A percentile compares a stretch with the other conserved stretches of the same genome.
Conservation (phyloP, 2,888 invertebrate species). For the Taphrorychus bicolor region DNA sequence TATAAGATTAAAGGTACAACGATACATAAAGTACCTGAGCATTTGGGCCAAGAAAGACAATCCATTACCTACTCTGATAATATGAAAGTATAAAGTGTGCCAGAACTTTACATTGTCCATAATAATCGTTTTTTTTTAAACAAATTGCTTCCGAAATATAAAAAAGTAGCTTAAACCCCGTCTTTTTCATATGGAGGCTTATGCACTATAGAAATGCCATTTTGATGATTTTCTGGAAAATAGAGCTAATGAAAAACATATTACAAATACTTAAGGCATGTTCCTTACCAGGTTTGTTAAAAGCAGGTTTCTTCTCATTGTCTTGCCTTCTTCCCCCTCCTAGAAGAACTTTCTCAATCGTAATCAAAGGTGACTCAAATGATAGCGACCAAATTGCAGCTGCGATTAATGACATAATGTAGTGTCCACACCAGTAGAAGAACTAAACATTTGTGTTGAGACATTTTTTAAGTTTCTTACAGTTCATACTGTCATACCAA, state of each 20-base stretch:
- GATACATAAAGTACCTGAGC: no score
- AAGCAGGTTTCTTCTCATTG: not conserved
- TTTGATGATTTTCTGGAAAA: not conserved
- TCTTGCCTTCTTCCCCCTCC: not conserved
- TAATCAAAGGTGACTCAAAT: slow-evolving; percentile 45
- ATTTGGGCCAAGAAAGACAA: no score
- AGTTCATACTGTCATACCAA: no score
- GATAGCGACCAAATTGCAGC: slow-evolving; percentile 43
- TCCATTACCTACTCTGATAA: no score
- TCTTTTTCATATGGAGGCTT: not conserved
- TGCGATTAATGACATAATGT: slow-evolving; percentile 34
- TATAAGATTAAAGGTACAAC: no score
- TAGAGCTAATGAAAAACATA: no score
- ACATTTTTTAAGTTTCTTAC: no score
- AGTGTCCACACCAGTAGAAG: slow-evolving; percentile 28
- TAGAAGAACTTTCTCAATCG: slow-evolving; percentile 43
- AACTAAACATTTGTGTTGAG: slow-evolving; percentile 21
- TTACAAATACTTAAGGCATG: no score
- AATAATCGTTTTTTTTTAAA: no score
- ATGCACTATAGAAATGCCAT: not conserved
- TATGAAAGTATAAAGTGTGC: no score
- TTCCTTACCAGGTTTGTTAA: not conserved
- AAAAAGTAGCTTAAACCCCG: not conserved
- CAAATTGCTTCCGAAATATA: not conserved
- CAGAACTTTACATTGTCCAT: no score